Conservation (phyloP, 2,113 vertebrate genomes). For the Dipodomys spectabilis region DNA sequence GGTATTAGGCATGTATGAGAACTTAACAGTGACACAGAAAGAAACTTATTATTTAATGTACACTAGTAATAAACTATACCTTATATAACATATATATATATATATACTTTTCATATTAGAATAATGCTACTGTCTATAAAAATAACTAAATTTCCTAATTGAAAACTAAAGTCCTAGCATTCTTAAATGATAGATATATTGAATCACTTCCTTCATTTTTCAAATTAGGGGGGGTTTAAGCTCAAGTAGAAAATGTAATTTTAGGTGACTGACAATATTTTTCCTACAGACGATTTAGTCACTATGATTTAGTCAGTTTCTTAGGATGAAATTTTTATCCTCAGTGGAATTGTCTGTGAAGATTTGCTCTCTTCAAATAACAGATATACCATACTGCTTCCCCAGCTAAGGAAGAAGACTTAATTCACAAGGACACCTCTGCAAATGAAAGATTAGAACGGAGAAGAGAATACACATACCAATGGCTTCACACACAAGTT, state of each 20-base stretch:
- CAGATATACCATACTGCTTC: constrained; percentile 74
- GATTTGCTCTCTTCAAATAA: constrained; percentile 50
- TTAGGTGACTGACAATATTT: background rate
- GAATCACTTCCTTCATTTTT: constrained; percentile 37
- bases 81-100: background rate
- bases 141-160: constrained; percentile 30
- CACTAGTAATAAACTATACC: background rate
- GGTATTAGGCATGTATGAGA: background rate
- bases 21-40: background rate
- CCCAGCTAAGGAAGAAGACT: constrained; percentile 84
- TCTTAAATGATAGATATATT: background rate
- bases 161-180: background rate
- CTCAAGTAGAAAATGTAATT: constrained; percentile 19
- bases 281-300: background rate
- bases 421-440: constrained; percentile 51
- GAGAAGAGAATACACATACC: constrained; percentile 85
- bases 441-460: constrained; percentile 78
- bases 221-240: constrained; percentile 5
- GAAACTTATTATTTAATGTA: background rate
- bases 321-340: background rate
- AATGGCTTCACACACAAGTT: constrained; percentile 87
- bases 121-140: background rate
- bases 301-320: background rate
- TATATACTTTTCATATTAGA: background rate
- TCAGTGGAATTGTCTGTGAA: background rate